Evolutionary conservation across 2,888 invertebrate genomes (phyloP).

Genomic region (Parnassius glacialis): DNA sequence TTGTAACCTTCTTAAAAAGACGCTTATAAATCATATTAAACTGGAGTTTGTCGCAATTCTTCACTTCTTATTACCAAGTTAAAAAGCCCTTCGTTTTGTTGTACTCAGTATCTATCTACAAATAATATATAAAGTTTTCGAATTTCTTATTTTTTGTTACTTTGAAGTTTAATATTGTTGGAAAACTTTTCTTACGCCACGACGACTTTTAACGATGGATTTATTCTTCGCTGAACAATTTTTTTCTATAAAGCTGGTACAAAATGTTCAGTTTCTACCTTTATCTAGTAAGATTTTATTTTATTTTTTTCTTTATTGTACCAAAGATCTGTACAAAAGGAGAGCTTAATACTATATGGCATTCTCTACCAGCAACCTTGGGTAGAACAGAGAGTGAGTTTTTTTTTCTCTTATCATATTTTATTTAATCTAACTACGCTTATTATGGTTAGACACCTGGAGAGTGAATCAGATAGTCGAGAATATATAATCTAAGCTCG

Average conservation of each 20-base stretch:
- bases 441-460: too few species aligned
- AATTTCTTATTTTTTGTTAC: constrained; percentile 20
- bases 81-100: constrained; percentile 8
- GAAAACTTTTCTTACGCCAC: constrained; percentile 15
- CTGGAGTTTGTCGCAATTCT: too few species aligned
- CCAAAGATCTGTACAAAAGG: too few species aligned
- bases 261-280: background rate
- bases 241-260: constrained; percentile 7
- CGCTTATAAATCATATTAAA: background rate
- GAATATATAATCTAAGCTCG: too few species aligned
- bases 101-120: constrained; percentile 1
- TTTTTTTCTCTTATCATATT: too few species aligned
- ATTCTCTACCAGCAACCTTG: too few species aligned
- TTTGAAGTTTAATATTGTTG: constrained; percentile 22
- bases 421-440: too few species aligned
- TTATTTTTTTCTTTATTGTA: too few species aligned
- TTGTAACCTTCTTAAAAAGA: background rate
- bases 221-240: constrained; percentile 13
- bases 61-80: background rate
- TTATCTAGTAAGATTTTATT: background rate
- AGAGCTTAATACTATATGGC: too few species aligned
- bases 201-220: constrained; percentile 23
- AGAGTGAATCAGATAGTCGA: too few species aligned
- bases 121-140: constrained; percentile 8
- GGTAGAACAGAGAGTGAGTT: too few species aligned